Base-by-base conservation (phyloP, 1,140 invertebrate species). In the Octopus sinensis region DNA sequence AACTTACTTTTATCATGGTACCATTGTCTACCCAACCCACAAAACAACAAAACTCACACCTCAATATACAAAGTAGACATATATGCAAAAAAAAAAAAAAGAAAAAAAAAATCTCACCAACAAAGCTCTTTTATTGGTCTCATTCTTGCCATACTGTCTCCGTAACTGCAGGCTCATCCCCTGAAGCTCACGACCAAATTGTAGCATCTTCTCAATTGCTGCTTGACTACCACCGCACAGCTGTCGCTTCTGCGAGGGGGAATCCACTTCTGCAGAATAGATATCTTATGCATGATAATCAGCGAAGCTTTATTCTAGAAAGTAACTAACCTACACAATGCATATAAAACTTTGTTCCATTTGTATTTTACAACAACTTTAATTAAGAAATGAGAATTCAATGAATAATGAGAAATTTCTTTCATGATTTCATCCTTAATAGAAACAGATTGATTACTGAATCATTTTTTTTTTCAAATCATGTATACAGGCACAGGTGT, bases 131-230 rank as follows among this genome's bases (percentile, higher is more conserved):
- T 97, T 96, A 91, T 97, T 97, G 73, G 92, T 92, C 89, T 96
- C 95, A 91, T 94, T 95, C 86, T 94, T 94, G 83, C 95, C 96
- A 89, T 95, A 94, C 86, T 96, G 94, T 87, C 94, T 93, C 84
- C 94, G 93, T 80, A 98, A 91, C 81, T 95, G 93, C 91, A 96
- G 94, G 89, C 95, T 97, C 93, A 98, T 95, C 83, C 94, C 93
- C 90, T 98, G 96, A 75, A 99, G 92, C 89, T 98, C 96, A 87
- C 95, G 94, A 53, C 97, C 97, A 91, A 98, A 98, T 87, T 96
- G 94, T 79, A 99, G 92, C 93, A 98, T 97, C 86, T 95, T 94
- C 85, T 95, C 95, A 83, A 98, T 95, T 3, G 95, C 96, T 83
- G 95, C 93, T 86, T 95, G 94, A 88, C 93, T 93, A 79, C 95